Base-by-base conservation (phyloP, 1,140 invertebrate genomes). In the Drosophila sproati region DNA sequence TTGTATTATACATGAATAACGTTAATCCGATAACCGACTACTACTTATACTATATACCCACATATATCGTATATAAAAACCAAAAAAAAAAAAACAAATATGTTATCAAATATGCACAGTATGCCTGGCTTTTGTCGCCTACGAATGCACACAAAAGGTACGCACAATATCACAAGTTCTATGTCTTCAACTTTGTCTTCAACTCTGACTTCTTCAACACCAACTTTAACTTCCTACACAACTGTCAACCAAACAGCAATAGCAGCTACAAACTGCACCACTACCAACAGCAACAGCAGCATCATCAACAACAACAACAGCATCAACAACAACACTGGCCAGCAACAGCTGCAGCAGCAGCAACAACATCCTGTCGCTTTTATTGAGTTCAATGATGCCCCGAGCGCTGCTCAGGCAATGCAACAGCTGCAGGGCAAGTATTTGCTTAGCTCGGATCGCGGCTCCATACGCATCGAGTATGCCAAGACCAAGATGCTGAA, bases 401-500 rank as follows among this genome's bases (percentile, higher is more conserved):
- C 95, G 92, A 97, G 96, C 93, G 98, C 98, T 74, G 95, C 96
- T 83, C 95, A 97, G 89, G 98, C 98, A 83, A 96, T 99, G 96
- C 95, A 96, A 83, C 95, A 96, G 85, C 96, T 99, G 79, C 98
- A 99, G 94, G 98, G 98, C 92, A 97, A 97, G 92, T 97, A 98
- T 93, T 95, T 99, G 77, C 95, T 98, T 92, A 98, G 97, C 93
- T 98, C 98, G 71, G 98, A 99, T 93, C 95, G 97, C 81, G 98
- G 98, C 90, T 97, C 98, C 92, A 98, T 99, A 93, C 96, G 98
- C 93, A 98, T 99, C 93, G 98, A 99, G 95, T 99, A 98, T 95
- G 98, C 98, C 93, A 98, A 98, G 95, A 98, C 97, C 94, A 98
- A 98, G 95, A 99, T 99, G 98, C 75, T 92, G 31, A 92, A 82